Evolutionary conservation across 2,888 invertebrate species (phyloP), one percentile per base, ranked within the genome.

Genomic region (Stenurella melanura): DNA sequence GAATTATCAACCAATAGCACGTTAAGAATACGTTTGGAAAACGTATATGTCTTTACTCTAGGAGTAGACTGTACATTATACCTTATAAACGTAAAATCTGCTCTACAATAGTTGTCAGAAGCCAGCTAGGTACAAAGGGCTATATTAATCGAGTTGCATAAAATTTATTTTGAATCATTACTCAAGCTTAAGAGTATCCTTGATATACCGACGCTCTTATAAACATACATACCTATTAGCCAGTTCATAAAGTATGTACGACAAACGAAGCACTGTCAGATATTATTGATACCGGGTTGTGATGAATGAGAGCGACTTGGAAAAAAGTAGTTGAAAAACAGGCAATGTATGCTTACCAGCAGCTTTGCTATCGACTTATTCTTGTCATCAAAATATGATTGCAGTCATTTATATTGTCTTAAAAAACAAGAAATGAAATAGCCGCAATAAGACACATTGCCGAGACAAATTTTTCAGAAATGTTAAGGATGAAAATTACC

Each of bases 201-300:
- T 50, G 50, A 50, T 50, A 50, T n/a, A 50, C 50, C 5, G 15
- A n/a, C 50, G 4, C 15, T 2, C n/a, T n/a, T n/a, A 50, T 50
- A n/a, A 50, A 50, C 50, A 50, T 50, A 50, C 50, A 50, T 50
- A 50, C 50, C n/a, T 50, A 50, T 50, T 50, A 50, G 50, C n/a
- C n/a, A 50, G n/a, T 50, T n/a, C 50, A 50, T 50, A n/a, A 50
- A 50, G 58, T 58, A 58, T 58, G 58, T 58, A 58, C 21, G 58
- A 58, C 58, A 58, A 58, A 58, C 21, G 12, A 19, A 21, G 21
- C 21, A 11, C 15, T 19, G 58, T 58, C 58, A 19, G 58, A 58
- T 58, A 21, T 58, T 58, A 21, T 58, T 58, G 58, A 21, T 58
- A 58, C 12, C 19, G 18, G 6, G 11, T 15, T 21, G 58, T 58